A percentile compares a stretch with the other conserved stretches of the same genome.
These are phyloP conservation scores for Mirza zaza DNA, from an alignment of 2,113 vertebrate genomes.

Conservation along the genomic window DNA sequence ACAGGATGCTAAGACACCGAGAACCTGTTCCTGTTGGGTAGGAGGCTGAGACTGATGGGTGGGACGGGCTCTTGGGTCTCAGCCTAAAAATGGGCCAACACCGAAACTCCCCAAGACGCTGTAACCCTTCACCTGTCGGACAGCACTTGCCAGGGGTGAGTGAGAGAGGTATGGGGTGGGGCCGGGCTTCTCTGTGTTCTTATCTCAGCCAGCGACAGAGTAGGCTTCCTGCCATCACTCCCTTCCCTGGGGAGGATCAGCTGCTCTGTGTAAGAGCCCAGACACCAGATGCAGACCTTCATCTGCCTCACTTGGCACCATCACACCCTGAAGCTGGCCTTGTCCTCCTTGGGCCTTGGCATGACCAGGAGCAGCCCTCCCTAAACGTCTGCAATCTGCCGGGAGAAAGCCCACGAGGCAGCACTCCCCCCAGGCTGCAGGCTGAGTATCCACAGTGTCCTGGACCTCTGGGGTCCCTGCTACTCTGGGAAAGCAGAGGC, in stretches of 20 bases:
- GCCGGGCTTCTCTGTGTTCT: constrained; percentile 3
- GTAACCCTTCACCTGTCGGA: constrained; percentile 44
- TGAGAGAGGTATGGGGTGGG: constrained; percentile 52
- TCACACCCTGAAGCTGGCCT: not conserved
- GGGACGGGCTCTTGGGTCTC: constrained; percentile 52
- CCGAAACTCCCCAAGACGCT: constrained; percentile 60
- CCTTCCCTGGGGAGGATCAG: constrained; percentile 59
- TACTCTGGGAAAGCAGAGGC: not conserved
- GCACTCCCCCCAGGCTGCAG: not conserved
- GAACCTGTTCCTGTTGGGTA: constrained; percentile 38
- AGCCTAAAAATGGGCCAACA: constrained; percentile 68
- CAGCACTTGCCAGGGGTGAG: constrained; percentile 36
- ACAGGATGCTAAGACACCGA: not conserved
- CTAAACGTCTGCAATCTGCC: not conserved
- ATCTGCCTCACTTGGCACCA: not conserved
- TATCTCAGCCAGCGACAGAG: constrained; percentile 40
- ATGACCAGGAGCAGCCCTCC: not conserved
- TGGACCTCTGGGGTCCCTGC: not conserved
- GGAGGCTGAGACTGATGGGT: constrained; percentile 55
- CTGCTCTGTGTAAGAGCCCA: not conserved
- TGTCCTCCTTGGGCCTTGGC: not conserved
- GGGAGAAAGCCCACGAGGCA: not conserved
- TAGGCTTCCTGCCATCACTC: constrained; percentile 45
- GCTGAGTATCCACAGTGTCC: no score
- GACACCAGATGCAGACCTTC: not conserved